Conservation (phyloP, 2,888 invertebrate genomes). For the Agrotis puta region DNA sequence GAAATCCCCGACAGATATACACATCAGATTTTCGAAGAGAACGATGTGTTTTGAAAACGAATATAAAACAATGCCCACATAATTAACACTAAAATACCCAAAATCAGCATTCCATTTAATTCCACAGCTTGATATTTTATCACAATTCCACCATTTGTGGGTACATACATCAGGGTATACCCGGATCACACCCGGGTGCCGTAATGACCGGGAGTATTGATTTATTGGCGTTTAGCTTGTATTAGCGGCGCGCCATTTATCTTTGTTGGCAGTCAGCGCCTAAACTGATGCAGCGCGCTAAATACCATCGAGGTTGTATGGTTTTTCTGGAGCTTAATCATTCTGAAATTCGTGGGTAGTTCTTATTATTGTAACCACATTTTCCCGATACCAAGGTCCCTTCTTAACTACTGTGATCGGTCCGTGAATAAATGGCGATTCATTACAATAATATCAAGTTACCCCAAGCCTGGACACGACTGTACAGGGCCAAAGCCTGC, state of each 20-base stretch:
- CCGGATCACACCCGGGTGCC: constrained; percentile 62
- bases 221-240: constrained; percentile 79
- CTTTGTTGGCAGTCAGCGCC: constrained; percentile 55
- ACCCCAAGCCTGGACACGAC: too few relatives aligned
- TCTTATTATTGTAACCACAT: background rate
- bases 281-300: constrained; percentile 48
- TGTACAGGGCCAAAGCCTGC: too few relatives aligned
- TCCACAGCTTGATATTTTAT: constrained; percentile 16
- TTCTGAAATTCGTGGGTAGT: background rate
- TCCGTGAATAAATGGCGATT: too few relatives aligned
- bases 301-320: constrained; percentile 29
- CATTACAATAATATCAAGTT: too few relatives aligned
- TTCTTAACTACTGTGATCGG: too few relatives aligned
- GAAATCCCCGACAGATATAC: too few relatives aligned
- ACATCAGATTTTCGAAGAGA: too few relatives aligned
- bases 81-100: background rate
- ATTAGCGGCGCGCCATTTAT: constrained; percentile 67
- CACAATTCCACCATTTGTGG: constrained; percentile 33
- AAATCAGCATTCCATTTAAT: constrained; percentile 15
- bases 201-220: constrained; percentile 77
- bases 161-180: constrained; percentile 54
- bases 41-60: too few relatives aligned
- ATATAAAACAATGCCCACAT: background rate
- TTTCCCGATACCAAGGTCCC: too few relatives aligned
- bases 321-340: background rate